Conservation (phyloP, 2,888 invertebrate species). For the Cybosia mesomella region DNA sequence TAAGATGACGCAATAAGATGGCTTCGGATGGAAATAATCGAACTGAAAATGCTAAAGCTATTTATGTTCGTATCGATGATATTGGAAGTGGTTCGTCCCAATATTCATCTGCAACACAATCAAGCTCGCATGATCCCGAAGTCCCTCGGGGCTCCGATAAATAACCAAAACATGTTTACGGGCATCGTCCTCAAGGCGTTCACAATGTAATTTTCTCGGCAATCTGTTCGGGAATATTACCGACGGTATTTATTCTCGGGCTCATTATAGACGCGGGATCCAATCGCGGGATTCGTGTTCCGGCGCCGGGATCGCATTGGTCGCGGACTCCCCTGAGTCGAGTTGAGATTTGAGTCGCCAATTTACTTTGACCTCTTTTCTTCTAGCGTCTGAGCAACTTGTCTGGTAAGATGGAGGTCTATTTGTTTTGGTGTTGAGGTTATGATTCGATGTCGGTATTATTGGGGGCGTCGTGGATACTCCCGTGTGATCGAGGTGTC, state of each 20-base stretch:
- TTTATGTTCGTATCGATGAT: constrained; percentile 3
- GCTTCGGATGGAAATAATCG: neutral
- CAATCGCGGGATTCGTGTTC: constrained; percentile 66
- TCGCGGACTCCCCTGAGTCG: constrained; percentile 69
- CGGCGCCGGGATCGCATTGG: constrained; percentile 69
- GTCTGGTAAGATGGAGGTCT: constrained; percentile 11
- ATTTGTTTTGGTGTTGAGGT: constrained; percentile 43
- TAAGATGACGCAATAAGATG: neutral
- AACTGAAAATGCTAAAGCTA: constrained; percentile 10
- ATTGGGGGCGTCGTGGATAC: constrained; percentile 69
- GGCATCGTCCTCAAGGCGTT: constrained; percentile 49
- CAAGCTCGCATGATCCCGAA: constrained; percentile 23
- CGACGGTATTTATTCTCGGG: constrained; percentile 75
- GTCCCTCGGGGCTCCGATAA: constrained; percentile 33
- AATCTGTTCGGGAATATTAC: constrained; percentile 71
- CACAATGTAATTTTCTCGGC: constrained; percentile 68
- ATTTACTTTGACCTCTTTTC: constrained; percentile 40
- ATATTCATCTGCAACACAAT: constrained; percentile 33
- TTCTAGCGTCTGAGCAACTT: neutral
- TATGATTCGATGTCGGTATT: constrained; percentile 77
- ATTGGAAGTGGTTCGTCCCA: constrained; percentile 20
- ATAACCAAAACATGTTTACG: constrained; percentile 66
- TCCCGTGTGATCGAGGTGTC: constrained; percentile 70
- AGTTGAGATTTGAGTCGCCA: constrained; percentile 64
- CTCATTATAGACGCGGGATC: constrained; percentile 74